Conservation (phyloP, 2,888 invertebrate genomes). For the Steromphala cineraria region DNA sequence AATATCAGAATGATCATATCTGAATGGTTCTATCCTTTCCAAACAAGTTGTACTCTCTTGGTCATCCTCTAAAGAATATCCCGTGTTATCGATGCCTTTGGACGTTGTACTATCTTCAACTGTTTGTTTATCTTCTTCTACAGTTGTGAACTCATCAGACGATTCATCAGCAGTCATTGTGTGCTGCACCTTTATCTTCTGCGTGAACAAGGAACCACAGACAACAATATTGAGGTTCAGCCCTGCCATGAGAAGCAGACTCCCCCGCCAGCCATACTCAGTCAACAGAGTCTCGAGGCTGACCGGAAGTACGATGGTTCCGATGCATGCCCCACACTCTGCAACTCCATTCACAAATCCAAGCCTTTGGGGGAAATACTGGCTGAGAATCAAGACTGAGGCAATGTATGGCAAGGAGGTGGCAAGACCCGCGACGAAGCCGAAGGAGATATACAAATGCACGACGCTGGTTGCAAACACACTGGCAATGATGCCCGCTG, state of each 20-base stretch:
- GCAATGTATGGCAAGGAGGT: slow-evolving; percentile 70
- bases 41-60: too few relatives aligned
- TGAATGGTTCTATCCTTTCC: too few relatives aligned
- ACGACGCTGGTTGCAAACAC: slow-evolving; percentile 58
- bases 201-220: slow-evolving; percentile 65
- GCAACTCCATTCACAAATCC: slow-evolving; percentile 71
- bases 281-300: slow-evolving; percentile 62
- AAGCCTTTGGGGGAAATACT: slow-evolving; percentile 69
- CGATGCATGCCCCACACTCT: slow-evolving; percentile 70
- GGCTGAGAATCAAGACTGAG: slow-evolving; percentile 68
- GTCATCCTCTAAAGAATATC: too few relatives aligned
- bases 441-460: slow-evolving; percentile 68
- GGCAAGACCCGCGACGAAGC: slow-evolving; percentile 71
- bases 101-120: too few relatives aligned
- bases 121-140: too few relatives aligned
- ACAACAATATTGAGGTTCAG: slow-evolving; percentile 62
- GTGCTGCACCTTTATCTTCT: slow-evolving; percentile 28
- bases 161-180: too few relatives aligned
- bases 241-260: slow-evolving; percentile 64
- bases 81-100: too few relatives aligned
- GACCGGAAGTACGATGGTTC: slow-evolving; percentile 68
- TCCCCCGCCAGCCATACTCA: slow-evolving; percentile 67
- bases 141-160: too few relatives aligned
- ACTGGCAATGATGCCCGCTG: slow-evolving; percentile 62
- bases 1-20: too few relatives aligned